Evolutionary conservation across 1,140 invertebrate genomes (phyloP), one percentile per base, ranked within the genome.

Genomic region (Lucilia cuprina): DNA sequence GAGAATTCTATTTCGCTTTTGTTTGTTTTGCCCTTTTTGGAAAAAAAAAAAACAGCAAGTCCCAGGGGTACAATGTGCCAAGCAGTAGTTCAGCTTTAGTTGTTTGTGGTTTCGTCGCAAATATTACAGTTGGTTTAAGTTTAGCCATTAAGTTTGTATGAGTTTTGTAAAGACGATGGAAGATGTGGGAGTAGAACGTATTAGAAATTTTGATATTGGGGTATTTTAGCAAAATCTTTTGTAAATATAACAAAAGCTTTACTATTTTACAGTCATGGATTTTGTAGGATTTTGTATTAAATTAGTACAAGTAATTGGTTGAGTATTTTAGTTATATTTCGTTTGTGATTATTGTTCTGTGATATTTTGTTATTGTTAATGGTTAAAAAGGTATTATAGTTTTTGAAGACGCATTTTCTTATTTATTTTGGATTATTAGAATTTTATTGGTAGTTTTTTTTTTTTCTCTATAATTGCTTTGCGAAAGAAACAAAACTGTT

Each of bases 1-100:
- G 34, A 78, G 75, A 78, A 78, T 78, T 47, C 17, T 41, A 19
- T 78, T 35, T 78, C 14, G 10, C 17, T 41, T 30, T 78, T 78
- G 34, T 78, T 14, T 78, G 34, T 35, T 41, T 47, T 47, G 34
- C 21, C 14, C 34, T 78, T 60, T 60, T 17, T 41, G 14, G 19
- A 17, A 35, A 14, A 55, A 30, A 30, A 30, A 30, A 13, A n/a
- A 19, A 78, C 14, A 35, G n/a, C 13, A 78, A 78, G 5, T 78
- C 75, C 75, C 75, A 35, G 35, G 75, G 41, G 75, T n/a, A 78
- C 75, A 78, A 78, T 78, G 75, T 78, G 5, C 34, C n/a, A 78
- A 10, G 5, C 41, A 41, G 41, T 30, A 30, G 25, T 30, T 8
- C 41, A 41, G 75, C 75, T 78, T 78, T 78, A 34, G 74, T 75